Evolutionary conservation across 2,113 vertebrate genomes (phyloP), one percentile per base, ranked within the genome.

Genomic region (Tapirus terrestris): DNA sequence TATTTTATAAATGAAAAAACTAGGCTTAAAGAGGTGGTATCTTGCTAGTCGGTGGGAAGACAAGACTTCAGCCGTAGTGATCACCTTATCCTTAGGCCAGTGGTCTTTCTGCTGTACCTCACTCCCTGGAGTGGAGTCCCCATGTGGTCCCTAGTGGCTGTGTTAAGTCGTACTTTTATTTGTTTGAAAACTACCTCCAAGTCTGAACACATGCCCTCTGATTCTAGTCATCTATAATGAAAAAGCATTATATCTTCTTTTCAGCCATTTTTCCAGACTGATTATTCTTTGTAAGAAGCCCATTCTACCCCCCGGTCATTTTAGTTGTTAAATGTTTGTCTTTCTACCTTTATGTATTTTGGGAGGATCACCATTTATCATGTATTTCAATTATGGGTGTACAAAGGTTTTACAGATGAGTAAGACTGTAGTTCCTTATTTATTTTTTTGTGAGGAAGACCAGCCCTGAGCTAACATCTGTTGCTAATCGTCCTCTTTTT

Each of bases 341-440:
- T 89, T 33, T 73, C 10, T 56, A 84, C 67, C 27, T 95, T 33
- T 93, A 76, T 77, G 14, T 93, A 73, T 97, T 88, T n/a, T 88
- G 60, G 63, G 36, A 43, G 12, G 43, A 72, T 89, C 73, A 75
- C 68, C n/a, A 86, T 82, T 89, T 77, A 76, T 88, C 43, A 79
- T 43, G 12, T 94, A 43, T 92, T 88, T 93, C 60, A 92, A 31
- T 43, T 89, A 72, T 93, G 33, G 17, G 9, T 65, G 27, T 51
- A 39, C 65, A 76, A 88, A 91, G 10, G 70, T 93, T 97, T 97
- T 84, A 96, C 4, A 85, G 75, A 80, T 96, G 58, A 77, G 70
- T 51, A 77, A 91, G 61, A 85, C 33, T 89, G 76, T 45, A 81
- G 68, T 63, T 91, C 56, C 39, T 67, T 88, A 94, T 87, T 90